A percentile compares a stretch with the other conserved stretches of the same genome.
Evolutionary conservation across 2,113 vertebrate species (phyloP).

Genomic region (Equus przewalskii): DNA sequence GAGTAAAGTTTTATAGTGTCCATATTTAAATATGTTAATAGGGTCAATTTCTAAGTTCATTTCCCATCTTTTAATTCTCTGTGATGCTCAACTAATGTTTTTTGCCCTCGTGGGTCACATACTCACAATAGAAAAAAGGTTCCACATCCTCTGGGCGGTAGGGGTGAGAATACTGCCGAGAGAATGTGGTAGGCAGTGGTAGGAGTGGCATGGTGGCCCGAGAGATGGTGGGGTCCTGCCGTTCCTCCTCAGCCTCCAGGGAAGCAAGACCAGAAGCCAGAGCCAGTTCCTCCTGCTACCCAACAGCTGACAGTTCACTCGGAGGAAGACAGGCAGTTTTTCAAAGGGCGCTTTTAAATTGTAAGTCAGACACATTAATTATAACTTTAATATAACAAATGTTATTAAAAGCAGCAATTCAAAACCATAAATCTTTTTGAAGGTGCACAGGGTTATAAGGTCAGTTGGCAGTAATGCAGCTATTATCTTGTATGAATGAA

Average conservation of each 20-base stretch:
- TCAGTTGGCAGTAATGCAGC: slow-evolving; percentile 85
- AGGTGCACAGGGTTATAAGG: slow-evolving; percentile 88
- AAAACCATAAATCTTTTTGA: slow-evolving; percentile 83
- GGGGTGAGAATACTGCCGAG: not conserved
- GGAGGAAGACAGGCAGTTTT: not conserved
- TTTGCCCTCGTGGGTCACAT: not conserved
- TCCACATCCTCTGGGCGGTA: not conserved
- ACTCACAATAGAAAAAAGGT: not conserved
- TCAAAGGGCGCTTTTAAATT: slow-evolving; percentile 80
- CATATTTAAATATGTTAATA: not conserved
- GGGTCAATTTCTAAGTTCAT: not conserved
- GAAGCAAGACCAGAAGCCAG: not conserved
- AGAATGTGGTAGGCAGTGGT: not conserved
- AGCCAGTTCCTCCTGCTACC: not conserved
- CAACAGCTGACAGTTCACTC: not conserved
- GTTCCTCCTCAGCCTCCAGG: not conserved
- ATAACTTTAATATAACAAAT: slow-evolving; percentile 86
- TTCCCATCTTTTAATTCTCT: not conserved
- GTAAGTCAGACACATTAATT: slow-evolving; percentile 87
- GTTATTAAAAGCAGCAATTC: slow-evolving; percentile 89
- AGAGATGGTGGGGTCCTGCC: not conserved
- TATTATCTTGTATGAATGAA: slow-evolving; percentile 58
- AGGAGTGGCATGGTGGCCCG: not conserved
- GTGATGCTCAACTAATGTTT: not conserved
- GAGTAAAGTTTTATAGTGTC: not conserved